Conservation (phyloP, 2,113 vertebrate genomes). For the Kobus ellipsiprymnus region DNA sequence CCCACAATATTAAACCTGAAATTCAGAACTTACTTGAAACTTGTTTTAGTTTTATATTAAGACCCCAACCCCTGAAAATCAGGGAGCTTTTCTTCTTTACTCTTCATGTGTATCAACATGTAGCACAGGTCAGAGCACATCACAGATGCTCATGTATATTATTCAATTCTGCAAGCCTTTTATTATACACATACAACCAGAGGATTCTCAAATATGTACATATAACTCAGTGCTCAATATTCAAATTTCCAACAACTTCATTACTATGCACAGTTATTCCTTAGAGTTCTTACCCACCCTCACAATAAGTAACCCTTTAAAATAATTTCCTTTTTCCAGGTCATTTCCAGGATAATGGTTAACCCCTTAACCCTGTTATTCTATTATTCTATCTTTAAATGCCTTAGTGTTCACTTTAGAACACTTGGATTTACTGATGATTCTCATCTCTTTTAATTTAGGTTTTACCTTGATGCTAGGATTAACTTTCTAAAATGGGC, state of each 20-base stretch:
- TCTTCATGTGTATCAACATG: neutral
- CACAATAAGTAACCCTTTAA: neutral
- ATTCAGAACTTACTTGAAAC: slow-evolving; percentile 23
- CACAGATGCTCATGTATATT: neutral
- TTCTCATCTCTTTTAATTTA: neutral
- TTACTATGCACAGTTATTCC: neutral
- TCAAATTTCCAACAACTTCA: neutral
- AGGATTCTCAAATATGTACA: neutral
- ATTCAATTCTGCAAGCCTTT: neutral
- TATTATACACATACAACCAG: neutral
- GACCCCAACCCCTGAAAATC: neutral
- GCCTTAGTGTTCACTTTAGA: neutral
- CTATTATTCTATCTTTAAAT: neutral
- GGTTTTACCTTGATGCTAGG: neutral
- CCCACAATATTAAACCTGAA: neutral
- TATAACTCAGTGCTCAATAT: neutral
- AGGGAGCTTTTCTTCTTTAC: neutral
- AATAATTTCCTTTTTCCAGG: neutral
- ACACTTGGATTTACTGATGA: neutral
- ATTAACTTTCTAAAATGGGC: neutral
- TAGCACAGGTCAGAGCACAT: neutral
- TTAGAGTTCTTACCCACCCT: neutral
- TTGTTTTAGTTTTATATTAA: neutral
- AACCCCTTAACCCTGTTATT: neutral
- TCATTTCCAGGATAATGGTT: neutral